These are phyloP conservation scores for Miniopterus natalensis DNA, from an alignment of 2,113 vertebrate species.

Conservation along the genomic window DNA sequence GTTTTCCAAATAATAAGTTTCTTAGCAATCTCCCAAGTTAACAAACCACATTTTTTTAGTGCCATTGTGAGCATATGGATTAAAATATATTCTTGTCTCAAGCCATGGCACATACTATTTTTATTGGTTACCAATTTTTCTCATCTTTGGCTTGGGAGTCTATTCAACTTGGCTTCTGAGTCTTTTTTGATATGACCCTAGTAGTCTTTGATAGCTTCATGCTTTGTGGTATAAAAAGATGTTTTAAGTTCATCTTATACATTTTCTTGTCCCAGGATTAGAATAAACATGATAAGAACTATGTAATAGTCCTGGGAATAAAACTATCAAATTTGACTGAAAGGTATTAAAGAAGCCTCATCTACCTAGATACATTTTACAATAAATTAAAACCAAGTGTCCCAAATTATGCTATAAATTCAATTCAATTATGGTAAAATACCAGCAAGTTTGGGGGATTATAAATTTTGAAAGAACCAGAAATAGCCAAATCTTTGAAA, in stretches of 20 bases:
- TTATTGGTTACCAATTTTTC: neutral
- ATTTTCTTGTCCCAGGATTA: neutral
- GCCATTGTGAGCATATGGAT: neutral
- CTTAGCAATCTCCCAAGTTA: slow-evolving; percentile 20
- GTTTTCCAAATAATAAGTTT: neutral
- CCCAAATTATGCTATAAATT: neutral
- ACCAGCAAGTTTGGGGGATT: neutral
- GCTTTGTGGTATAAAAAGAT: neutral
- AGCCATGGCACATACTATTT: neutral
- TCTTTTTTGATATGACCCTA: neutral
- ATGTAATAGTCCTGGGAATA: neutral
- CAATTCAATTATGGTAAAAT: neutral
- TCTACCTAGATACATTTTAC: neutral
- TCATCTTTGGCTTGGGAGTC: neutral
- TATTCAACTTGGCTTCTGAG: neutral
- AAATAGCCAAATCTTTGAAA: neutral
- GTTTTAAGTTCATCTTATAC: neutral
- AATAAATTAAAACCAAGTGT: neutral
- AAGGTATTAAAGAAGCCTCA: neutral
- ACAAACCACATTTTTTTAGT: neutral
- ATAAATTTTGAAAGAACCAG: slow-evolving; percentile 13
- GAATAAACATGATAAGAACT: neutral
- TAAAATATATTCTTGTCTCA: neutral
- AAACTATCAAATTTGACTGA: neutral
- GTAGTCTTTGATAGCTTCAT: neutral